A percentile compares a stretch with the other conserved stretches of the same genome.
phyloP scores from a whole-genome alignment of 2,888 invertebrate genomes.

The Drosophila lacicola region DNA sequence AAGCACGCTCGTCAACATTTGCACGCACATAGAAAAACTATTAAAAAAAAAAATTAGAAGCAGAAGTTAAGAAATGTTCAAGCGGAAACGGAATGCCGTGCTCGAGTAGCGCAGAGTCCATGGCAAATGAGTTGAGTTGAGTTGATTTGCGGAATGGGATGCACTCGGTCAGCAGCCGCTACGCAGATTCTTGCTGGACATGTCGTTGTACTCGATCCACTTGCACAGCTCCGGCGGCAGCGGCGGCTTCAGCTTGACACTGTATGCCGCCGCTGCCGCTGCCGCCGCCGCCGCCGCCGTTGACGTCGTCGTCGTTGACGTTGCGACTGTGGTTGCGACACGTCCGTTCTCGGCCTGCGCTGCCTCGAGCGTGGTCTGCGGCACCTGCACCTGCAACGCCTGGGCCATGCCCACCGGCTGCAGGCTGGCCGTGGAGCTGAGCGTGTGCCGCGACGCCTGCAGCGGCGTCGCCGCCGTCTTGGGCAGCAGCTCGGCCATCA shows the following conservation, averaged over 20 bases:
- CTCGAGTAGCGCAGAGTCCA: not conserved
- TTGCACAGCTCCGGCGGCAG: slow-evolving; percentile 88
- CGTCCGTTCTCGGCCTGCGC: slow-evolving; percentile 79
- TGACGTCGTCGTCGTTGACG: not conserved
- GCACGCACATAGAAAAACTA: slow-evolving; percentile 18
- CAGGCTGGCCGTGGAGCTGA: slow-evolving; percentile 73
- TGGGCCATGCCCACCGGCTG: slow-evolving; percentile 55
- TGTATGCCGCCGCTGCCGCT: slow-evolving; percentile 20
- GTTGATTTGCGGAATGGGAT: not conserved
- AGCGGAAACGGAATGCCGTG: slow-evolving; percentile 9
- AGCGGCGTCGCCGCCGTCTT: slow-evolving; percentile 65
- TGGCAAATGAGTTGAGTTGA: not conserved
- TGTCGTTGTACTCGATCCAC: slow-evolving; percentile 90
- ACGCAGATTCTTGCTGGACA: slow-evolving; percentile 89
- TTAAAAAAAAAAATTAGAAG: not conserved
- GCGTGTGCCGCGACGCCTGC: slow-evolving; percentile 67
- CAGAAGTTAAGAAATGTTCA: slow-evolving; percentile 1
- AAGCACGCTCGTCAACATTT: slow-evolving; percentile 53
- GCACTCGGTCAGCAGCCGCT: slow-evolving; percentile 80
- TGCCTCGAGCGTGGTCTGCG: slow-evolving; percentile 30
- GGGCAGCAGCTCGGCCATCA: slow-evolving; percentile 85
- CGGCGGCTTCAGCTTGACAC: slow-evolving; percentile 86
- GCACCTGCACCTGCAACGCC: slow-evolving; percentile 29
- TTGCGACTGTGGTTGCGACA: slow-evolving; percentile 17
- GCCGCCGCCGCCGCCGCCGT: slow-evolving; percentile 7